phyloP scores from a whole-genome alignment of 2,797 vertebrate species.

The Tauraco hartlaubi region DNA sequence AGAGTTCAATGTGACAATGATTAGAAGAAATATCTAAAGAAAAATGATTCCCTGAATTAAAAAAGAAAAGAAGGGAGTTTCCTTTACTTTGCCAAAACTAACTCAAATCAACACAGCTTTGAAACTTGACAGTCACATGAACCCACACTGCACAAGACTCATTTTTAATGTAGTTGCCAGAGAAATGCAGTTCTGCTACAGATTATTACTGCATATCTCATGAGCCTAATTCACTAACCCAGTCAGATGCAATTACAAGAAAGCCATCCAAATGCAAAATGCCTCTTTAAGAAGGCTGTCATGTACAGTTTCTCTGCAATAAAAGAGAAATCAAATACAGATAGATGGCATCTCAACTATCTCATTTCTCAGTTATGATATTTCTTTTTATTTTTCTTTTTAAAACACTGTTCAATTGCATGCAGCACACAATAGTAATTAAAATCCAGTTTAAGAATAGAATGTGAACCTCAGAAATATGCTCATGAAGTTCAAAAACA shows the following conservation, averaged over 20 bases:
- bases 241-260: not conserved
- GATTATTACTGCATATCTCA: not conserved
- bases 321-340: not conserved
- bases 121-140: not conserved
- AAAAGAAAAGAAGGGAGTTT: not conserved
- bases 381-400: not conserved
- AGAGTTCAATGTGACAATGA: not conserved
- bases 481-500: fast-evolving
- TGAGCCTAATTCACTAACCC: not conserved
- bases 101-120: constrained; percentile 18
- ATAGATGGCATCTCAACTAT: not conserved
- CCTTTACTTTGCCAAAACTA: not conserved
- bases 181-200: not conserved
- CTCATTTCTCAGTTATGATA: not conserved
- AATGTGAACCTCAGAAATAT: not conserved
- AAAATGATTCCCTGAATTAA: not conserved
- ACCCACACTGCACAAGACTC: not conserved
- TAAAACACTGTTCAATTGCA: not conserved
- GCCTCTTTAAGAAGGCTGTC: not conserved
- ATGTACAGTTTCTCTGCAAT: not conserved
- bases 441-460: not conserved
- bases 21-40: not conserved
- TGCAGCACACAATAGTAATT: not conserved
- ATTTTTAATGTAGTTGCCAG: not conserved
- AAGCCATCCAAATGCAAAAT: not conserved